Conservation (phyloP, 2,888 invertebrate genomes). For the Drosophila colorata region DNA sequence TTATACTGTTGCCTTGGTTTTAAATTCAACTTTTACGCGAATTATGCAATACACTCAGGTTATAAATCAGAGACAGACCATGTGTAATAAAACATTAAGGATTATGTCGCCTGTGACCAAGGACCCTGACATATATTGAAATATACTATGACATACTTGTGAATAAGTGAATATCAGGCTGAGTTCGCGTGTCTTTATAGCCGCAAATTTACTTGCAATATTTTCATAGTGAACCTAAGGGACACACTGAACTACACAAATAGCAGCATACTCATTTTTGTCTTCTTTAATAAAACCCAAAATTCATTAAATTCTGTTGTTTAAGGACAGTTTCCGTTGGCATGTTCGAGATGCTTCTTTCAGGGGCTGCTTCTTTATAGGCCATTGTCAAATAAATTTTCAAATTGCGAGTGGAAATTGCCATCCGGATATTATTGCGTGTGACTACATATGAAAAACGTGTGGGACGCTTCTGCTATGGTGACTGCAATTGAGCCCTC, state of each 20-base stretch:
- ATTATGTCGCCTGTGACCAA: background rate
- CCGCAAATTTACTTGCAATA: constrained; percentile 19
- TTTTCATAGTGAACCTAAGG: constrained; percentile 38
- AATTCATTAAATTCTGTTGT: constrained; percentile 35
- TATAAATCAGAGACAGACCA: background rate
- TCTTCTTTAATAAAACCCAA: constrained; percentile 30
- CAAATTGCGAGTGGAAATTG: constrained; percentile 60
- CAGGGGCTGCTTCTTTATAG: constrained; percentile 47
- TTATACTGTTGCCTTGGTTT: constrained; percentile 13
- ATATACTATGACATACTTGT: background rate
- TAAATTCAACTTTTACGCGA: constrained; percentile 15
- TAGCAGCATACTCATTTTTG: background rate
- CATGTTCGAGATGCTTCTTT: constrained; percentile 6
- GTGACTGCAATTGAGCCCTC: constrained; percentile 12
- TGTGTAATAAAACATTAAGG: background rate
- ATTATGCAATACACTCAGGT: constrained; percentile 11
- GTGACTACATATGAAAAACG: constrained; percentile 28
- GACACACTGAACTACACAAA: constrained; percentile 6
- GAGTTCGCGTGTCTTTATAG: constrained; percentile 20
- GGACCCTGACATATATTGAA: background rate
- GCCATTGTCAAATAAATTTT: constrained; percentile 49
- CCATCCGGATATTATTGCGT: constrained; percentile 50
- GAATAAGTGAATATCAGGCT: too few relatives aligned
- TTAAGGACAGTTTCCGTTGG: constrained; percentile 10
- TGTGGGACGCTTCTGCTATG: constrained; percentile 1